Conservation (phyloP, 1,140 invertebrate genomes). For the Aphis gossypii region DNA sequence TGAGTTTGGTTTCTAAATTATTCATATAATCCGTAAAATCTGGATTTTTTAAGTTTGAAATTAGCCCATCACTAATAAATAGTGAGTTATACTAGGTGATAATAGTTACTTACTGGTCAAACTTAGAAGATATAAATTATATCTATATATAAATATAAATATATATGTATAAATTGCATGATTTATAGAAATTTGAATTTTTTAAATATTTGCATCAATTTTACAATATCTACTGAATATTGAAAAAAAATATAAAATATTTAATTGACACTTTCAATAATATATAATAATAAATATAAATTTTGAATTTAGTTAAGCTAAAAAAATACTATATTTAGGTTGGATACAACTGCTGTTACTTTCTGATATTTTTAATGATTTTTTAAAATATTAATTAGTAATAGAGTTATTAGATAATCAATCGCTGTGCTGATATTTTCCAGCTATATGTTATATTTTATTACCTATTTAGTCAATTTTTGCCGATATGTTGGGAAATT, state of each 20-base stretch:
- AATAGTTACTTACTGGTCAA: no score
- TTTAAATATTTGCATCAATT: background rate
- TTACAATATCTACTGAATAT: background rate
- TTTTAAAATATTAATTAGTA: background rate
- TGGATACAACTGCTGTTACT: background rate
- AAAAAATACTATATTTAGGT: background rate
- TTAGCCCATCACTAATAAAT: no score
- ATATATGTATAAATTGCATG: no score
- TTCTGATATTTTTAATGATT: background rate
- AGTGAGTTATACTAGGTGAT: no score
- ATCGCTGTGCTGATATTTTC: background rate
- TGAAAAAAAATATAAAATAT: background rate
- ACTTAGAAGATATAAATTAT: background rate
- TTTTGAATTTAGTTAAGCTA: background rate
- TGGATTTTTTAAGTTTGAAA: no score
- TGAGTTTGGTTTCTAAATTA: no score
- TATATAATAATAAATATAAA: background rate
- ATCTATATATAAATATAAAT: no score
- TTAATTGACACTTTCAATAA: background rate
- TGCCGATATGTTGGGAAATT: background rate
- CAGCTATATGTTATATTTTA: background rate
- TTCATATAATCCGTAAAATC: no score
- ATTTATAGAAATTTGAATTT: background rate
- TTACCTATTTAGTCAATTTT: background rate
- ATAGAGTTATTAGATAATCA: background rate